Conservation (phyloP, 2,113 vertebrate species). For the Nothoprocta perdicaria region DNA sequence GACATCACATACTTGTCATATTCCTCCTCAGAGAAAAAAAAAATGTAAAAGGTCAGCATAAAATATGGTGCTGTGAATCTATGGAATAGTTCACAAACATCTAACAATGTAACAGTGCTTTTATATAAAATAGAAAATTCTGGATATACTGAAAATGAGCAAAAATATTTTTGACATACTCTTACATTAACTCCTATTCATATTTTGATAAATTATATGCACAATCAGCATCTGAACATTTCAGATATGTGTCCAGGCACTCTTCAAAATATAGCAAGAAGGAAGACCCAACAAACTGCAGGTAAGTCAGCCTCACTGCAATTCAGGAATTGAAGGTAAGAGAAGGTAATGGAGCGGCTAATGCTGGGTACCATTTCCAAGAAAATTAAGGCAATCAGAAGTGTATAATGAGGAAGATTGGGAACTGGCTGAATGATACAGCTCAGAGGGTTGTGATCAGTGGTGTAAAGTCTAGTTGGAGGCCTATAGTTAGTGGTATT, state of each 20-base stretch:
- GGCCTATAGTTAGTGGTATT: neutral
- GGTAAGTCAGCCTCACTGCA: neutral
- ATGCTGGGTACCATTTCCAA: neutral
- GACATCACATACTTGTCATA: neutral
- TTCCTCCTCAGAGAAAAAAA: neutral
- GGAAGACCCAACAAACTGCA: neutral
- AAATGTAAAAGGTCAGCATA: slow-evolving; percentile 6
- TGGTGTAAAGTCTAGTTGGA: neutral
- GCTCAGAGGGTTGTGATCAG: neutral
- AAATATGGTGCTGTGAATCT: neutral
- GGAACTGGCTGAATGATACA: neutral
- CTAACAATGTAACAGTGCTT: neutral
- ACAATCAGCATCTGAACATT: neutral
- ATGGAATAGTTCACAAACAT: neutral
- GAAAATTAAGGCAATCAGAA: neutral
- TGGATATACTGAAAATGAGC: neutral
- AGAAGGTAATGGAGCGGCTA: neutral
- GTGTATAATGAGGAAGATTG: neutral
- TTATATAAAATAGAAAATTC: neutral
- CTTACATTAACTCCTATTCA: neutral
- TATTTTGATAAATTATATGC: neutral
- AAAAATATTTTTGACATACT: neutral
- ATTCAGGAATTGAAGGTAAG: too few relatives aligned
- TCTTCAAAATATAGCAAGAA: neutral
- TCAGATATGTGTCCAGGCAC: too few relatives aligned